Percentiles rank a stretch among this genome's conserved stretches.
phyloP scores from a whole-genome alignment of 2,797 vertebrate species.

The Malurus leucopterus region DNA sequence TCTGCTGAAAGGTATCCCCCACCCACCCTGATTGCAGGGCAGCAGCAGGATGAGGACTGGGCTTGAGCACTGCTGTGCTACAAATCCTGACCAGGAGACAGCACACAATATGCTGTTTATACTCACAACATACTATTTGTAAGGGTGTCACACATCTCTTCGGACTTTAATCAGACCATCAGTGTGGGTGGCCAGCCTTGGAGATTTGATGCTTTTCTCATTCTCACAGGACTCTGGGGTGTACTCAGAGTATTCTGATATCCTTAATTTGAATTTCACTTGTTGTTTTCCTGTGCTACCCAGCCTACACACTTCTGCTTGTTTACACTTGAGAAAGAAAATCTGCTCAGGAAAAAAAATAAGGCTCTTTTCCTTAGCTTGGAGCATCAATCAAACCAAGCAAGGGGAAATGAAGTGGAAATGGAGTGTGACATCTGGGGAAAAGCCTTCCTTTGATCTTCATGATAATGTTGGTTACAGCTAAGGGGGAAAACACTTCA shows the following conservation, averaged over 20 bases:
- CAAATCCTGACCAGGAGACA: background rate
- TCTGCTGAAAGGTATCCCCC: background rate
- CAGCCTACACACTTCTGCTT: background rate
- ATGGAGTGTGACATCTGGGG: background rate
- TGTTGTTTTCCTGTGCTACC: background rate
- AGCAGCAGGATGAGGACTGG: background rate
- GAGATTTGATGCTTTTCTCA: background rate
- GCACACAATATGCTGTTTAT: background rate
- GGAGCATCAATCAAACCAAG: constrained; percentile 3
- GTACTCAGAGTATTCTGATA: background rate
- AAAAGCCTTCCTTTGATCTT: constrained; percentile 27
- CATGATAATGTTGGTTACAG: background rate
- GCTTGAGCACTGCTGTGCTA: background rate
- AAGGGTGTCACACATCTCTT: background rate
- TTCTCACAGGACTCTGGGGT: background rate
- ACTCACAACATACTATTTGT: background rate
- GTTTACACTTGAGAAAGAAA: constrained; percentile 15
- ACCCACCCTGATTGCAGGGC: background rate
- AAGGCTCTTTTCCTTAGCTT: background rate
- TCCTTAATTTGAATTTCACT: background rate
- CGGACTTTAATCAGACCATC: background rate
- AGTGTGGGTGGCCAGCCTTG: background rate
- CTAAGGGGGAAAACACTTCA: background rate
- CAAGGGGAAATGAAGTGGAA: constrained; percentile 36
- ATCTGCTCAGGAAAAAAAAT: background rate